Evolutionary conservation across 2,797 vertebrate genomes (phyloP).

Genomic region (Syngnathus acus): DNA sequence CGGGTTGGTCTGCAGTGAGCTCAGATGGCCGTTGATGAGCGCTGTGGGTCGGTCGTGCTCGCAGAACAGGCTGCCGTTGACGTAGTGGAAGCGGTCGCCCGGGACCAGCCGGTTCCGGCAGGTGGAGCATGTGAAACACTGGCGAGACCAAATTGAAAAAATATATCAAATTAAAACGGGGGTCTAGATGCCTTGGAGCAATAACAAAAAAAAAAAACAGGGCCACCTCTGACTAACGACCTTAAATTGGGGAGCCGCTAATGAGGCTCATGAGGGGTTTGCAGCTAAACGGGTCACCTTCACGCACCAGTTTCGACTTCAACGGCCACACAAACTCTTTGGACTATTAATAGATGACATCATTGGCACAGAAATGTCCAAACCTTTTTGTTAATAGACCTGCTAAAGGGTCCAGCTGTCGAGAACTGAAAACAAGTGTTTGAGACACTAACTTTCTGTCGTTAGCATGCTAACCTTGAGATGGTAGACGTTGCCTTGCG

Average conservation of each 20-base stretch:
- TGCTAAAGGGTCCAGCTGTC: background rate
- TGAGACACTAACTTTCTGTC: background rate
- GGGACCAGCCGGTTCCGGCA: slow-evolving; percentile 98
- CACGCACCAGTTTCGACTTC: background rate
- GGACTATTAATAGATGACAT: background rate
- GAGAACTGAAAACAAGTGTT: background rate
- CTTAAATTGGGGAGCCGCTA: slow-evolving; percentile 2
- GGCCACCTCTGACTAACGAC: background rate
- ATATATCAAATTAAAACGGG: background rate
- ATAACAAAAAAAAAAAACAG: slow-evolving; percentile 7
- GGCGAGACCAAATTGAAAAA: slow-evolving; percentile 7
- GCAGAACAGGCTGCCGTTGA: slow-evolving; percentile 99
- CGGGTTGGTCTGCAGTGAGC: slow-evolving; percentile 99
- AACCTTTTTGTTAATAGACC: background rate
- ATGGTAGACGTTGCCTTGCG: slow-evolving; percentile 98
- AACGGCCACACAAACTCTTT: background rate
- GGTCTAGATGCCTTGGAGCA: background rate
- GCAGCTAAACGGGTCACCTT: slow-evolving; percentile 6
- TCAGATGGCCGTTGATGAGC: slow-evolving; percentile 99
- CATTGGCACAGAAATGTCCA: background rate
- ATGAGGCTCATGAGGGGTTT: slow-evolving; percentile 6
- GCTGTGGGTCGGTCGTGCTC: slow-evolving; percentile 99
- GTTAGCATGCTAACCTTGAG: slow-evolving; percentile 79
- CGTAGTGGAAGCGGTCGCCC: slow-evolving; percentile 99
- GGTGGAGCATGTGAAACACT: slow-evolving; percentile 99